These are phyloP conservation scores for Hydrochoerus hydrochaeris DNA, from an alignment of 2,113 vertebrate genomes.

Conservation along the genomic window DNA sequence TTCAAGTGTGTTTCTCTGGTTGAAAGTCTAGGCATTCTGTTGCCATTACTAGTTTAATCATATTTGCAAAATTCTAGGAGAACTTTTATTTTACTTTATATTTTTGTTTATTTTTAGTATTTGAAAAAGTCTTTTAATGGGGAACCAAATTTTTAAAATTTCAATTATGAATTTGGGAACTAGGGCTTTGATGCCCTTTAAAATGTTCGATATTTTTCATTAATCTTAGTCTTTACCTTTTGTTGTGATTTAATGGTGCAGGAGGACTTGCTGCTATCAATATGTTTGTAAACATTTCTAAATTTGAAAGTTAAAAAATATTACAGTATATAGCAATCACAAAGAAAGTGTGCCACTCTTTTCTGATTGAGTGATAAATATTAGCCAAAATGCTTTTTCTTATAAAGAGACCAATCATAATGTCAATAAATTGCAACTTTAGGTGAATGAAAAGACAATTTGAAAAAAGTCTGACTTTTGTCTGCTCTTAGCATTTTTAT, in stretches of 20 bases:
- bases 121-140: slow-evolving; percentile 28
- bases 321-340: slow-evolving; percentile 22
- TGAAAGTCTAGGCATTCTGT: background rate
- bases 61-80: slow-evolving; percentile 28
- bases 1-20: slow-evolving; percentile 43
- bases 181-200: background rate
- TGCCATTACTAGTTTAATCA: background rate
- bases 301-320: slow-evolving; percentile 12
- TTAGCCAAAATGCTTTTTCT: background rate
- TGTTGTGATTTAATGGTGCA: slow-evolving; percentile 40
- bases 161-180: slow-evolving; percentile 2
- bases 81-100: slow-evolving; percentile 42
- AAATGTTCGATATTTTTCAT: slow-evolving; percentile 32
- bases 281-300: slow-evolving; percentile 33
- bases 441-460: slow-evolving; percentile 6
- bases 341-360: background rate
- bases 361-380: background rate
- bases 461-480: slow-evolving; percentile 3
- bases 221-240: background rate
- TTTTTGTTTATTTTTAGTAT: slow-evolving; percentile 26
- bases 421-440: slow-evolving; percentile 24
- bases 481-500: slow-evolving; percentile 38
- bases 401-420: slow-evolving; percentile 22
- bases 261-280: slow-evolving; percentile 31
- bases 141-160: slow-evolving; percentile 46